phyloP scores from a whole-genome alignment of 2,797 vertebrate genomes.

The Centroberyx gerrardi region DNA sequence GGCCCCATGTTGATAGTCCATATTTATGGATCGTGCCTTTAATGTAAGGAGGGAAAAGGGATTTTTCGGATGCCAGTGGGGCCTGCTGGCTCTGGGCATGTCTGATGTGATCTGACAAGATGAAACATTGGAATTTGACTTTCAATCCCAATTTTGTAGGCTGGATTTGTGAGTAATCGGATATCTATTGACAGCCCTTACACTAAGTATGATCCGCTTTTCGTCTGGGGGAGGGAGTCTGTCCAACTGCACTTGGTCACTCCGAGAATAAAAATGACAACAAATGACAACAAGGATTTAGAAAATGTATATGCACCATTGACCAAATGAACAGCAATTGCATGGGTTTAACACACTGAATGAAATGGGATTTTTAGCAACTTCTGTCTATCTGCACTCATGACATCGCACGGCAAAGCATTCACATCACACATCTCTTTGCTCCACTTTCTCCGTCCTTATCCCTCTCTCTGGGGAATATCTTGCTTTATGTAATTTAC shows the following conservation, averaged over 20 bases:
- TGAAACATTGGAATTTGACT: constrained; percentile 58
- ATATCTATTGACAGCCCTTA: constrained; percentile 48
- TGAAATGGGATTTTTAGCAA: constrained; percentile 13
- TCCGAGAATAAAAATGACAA: constrained; percentile 14
- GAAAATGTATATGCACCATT: constrained; percentile 10
- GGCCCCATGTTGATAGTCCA: constrained; percentile 29
- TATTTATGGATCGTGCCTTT: constrained; percentile 45
- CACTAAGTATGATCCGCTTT: constrained; percentile 36
- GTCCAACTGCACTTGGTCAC: constrained; percentile 39
- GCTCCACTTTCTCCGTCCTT: not conserved
- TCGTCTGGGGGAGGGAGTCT: constrained; percentile 29
- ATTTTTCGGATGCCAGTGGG: constrained; percentile 22
- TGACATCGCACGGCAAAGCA: not conserved
- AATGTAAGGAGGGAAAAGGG: constrained; percentile 42
- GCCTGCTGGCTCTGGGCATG: constrained; percentile 38
- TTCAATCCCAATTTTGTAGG: constrained; percentile 55
- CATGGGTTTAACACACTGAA: not conserved
- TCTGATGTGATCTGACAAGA: constrained; percentile 55
- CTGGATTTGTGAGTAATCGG: constrained; percentile 55
- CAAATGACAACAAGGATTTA: constrained; percentile 18
- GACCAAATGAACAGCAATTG: not conserved
- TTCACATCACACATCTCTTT: constrained; percentile 14
- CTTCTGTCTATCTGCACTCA: constrained; percentile 4
- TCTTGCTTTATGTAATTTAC: constrained; percentile 31
- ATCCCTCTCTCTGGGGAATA: not conserved